These are phyloP conservation scores for Eonycteris spelaea DNA, from an alignment of 2,113 vertebrate genomes.

Conservation along the genomic window DNA sequence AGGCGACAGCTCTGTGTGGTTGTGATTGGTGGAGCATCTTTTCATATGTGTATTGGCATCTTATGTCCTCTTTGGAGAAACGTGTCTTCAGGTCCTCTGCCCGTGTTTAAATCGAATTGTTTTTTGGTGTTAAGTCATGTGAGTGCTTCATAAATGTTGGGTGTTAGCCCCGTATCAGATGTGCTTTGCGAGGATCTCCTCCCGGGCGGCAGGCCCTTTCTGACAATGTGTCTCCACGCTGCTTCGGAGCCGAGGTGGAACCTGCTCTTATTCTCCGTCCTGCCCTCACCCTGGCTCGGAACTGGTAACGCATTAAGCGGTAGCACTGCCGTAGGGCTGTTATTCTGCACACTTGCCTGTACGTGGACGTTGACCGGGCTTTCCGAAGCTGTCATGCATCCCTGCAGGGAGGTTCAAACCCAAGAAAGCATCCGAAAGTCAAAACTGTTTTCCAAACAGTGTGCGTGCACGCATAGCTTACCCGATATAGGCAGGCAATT, in stretches of 20 bases:
- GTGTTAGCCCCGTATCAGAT: too few species aligned
- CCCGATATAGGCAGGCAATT: not conserved
- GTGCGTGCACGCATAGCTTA: not conserved
- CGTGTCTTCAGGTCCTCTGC: too few species aligned
- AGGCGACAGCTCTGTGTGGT: too few species aligned
- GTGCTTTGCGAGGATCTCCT: too few species aligned
- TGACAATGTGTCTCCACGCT: not conserved
- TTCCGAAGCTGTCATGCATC: not conserved
- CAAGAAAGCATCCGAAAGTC: not conserved
- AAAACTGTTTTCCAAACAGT: not conserved
- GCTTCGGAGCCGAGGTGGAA: not conserved
- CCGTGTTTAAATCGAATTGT: too few species aligned
- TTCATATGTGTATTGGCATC: too few species aligned
- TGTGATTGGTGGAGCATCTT: too few species aligned
- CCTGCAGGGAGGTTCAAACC: not conserved
- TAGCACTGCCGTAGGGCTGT: not conserved
- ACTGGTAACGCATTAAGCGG: not conserved
- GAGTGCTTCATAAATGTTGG: too few species aligned
- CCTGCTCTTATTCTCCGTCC: not conserved
- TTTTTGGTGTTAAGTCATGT: too few species aligned
- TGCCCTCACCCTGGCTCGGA: not conserved
- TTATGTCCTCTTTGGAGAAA: too few species aligned
- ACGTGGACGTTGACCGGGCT: not conserved
- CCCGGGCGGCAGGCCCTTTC: too few species aligned
- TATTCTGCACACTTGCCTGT: not conserved